Base-by-base conservation (phyloP, 2,113 vertebrate species). In the Dicaeum eximium region DNA sequence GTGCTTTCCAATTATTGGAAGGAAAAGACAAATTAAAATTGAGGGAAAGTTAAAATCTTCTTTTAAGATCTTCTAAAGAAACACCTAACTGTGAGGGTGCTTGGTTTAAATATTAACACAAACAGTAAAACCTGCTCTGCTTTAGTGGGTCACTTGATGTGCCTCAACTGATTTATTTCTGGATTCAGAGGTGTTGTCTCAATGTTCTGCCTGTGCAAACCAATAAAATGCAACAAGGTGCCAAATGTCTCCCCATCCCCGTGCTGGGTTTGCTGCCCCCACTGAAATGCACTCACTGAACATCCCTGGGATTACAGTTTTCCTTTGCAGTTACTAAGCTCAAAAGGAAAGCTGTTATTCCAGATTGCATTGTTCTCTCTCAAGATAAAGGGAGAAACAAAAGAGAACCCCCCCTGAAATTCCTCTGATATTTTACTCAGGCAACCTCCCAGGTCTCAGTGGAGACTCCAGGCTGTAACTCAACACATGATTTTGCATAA, bases 401-500 rank as follows among this genome's bases (percentile, higher is more conserved):
- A 88, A 37, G 64, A 37, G 58, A 91, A 38, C 1, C 20, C 6
- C 20, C 44, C 30, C 51, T 23, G 72, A 74, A 91, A 86, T 54
- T 47, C 21, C 66, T 64, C 66, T 47, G 42, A 30, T 72, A 50
- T 24, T 95, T 60, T 57, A 79, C 70, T 54, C 45, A 37, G 28
- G 50, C 54, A 91, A 54, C 53, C 74, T 65, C 89, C 47, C 37
- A 57, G 61, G 58, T 65, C 73, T 80, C 75, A 70, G 7, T 0
- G 42, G 79, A 77, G 78, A 84, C 62, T 20, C 2, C 8, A 47
- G 58, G 78, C 78, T 93, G 90, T 95, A 96, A 95, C 80, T 80
- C 87, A 93, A 94, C 64, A 70, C 94, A 35, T 3, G 81, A 95
- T 91, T 96, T 90, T 82, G 79, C 85, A 93, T 94, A 91, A 91